These are phyloP conservation scores for Lerista edwardsae DNA, from an alignment of 2,797 vertebrate genomes.

Conservation along the genomic window DNA sequence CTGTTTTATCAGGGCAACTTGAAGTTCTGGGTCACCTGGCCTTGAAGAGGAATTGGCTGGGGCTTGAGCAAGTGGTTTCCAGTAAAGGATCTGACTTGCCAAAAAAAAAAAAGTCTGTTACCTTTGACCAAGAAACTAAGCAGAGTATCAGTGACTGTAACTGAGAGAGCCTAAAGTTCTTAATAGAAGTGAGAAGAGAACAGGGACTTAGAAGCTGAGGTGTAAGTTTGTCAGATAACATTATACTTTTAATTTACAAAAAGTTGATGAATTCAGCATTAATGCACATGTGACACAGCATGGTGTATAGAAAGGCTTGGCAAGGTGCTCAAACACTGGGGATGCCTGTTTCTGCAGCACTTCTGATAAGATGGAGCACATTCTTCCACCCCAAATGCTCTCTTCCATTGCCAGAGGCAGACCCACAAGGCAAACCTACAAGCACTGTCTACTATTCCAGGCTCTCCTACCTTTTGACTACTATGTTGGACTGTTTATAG, in stretches of 20 bases:
- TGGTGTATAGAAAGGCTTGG: neutral
- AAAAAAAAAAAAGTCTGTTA: neutral
- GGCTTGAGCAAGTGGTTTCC: neutral
- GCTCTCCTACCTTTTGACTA: neutral
- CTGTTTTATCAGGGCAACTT: neutral
- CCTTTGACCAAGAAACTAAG: neutral
- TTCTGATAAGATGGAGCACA: no score
- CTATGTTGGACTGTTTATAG: neutral
- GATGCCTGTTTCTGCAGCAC: no score
- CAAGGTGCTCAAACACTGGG: neutral
- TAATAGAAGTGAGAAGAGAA: neutral
- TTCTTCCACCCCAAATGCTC: no score
- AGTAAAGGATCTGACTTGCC: constrained; percentile 14
- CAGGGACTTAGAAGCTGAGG: no score
- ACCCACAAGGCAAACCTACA: no score
- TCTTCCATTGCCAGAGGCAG: no score
- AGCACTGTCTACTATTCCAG: neutral
- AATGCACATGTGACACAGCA: no score
- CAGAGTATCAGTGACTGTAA: neutral
- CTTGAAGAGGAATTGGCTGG: constrained; percentile 11
- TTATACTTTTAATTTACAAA: neutral
- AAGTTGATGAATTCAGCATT: no score
- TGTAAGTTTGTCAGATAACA: neutral
- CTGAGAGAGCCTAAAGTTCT: neutral
- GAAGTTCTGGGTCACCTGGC: constrained; percentile 3